These are phyloP conservation scores for Rutpela maculata DNA, from an alignment of 2,888 invertebrate genomes.

Conservation along the genomic window DNA sequence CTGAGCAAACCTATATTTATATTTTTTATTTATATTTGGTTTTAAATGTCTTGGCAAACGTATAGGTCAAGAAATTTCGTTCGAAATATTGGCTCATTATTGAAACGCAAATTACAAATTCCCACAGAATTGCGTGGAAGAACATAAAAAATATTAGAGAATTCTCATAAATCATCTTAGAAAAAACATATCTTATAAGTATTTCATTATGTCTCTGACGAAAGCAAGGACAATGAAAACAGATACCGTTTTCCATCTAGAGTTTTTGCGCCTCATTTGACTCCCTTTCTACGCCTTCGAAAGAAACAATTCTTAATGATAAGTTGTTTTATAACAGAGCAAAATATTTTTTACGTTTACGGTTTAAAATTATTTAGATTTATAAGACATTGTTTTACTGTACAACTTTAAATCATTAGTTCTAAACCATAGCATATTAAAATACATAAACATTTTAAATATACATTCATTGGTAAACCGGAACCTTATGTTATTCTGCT, in stretches of 20 bases:
- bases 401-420: not conserved
- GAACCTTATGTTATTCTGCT: no score
- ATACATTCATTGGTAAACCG: no score
- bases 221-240: not conserved
- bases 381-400: not conserved
- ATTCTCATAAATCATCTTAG: not conserved
- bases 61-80: no score
- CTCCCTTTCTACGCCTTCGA: not conserved
- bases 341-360: not conserved
- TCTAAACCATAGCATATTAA: no score
- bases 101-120: not conserved
- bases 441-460: no score
- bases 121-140: not conserved
- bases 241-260: not conserved
- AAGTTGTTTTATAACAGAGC: not conserved
- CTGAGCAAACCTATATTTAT: no score
- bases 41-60: not conserved
- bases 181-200: not conserved
- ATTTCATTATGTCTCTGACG: slow-evolving; percentile 1
- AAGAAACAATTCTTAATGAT: no score
- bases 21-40: not conserved
- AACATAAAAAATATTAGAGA: not conserved
- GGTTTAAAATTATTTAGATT: not conserved
- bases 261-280: slow-evolving; percentile 7
- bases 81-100: not conserved